Conservation (phyloP, 2,888 invertebrate species). For the Chaetogeoica ovagalla region DNA sequence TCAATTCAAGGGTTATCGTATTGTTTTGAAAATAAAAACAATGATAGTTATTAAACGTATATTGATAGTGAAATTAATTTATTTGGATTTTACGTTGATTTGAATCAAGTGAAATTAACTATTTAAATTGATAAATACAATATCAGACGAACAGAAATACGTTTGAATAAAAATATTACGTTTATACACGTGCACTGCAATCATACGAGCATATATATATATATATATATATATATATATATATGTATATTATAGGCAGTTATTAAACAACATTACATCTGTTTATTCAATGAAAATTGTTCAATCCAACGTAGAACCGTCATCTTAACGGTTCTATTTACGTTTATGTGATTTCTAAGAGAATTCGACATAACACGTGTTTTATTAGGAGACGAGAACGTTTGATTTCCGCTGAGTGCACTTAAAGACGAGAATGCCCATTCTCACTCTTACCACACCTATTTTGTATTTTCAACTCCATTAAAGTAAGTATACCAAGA, state of each 20-base stretch:
- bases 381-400: not conserved
- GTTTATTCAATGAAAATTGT: not conserved
- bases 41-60: constrained; percentile 12
- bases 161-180: not conserved
- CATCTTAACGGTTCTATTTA: not conserved
- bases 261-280: not conserved
- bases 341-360: not conserved
- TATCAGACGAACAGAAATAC: not conserved
- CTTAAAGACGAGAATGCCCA: not conserved
- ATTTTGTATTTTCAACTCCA: not conserved
- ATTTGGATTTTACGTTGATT: not conserved
- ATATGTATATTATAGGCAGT: not conserved
- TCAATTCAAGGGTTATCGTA: not conserved
- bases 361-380: not conserved
- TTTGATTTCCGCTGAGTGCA: not conserved
- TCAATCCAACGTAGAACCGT: not conserved
- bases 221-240: not conserved
- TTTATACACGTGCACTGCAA: not conserved
- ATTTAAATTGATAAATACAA: not conserved
- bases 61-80: not conserved
- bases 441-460: not conserved
- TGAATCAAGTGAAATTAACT: not conserved
- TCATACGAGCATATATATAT: not conserved
- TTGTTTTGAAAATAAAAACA: constrained; percentile 28
- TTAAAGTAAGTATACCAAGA: not conserved